These are phyloP conservation scores for Trichonephila clavata DNA, from an alignment of 1,140 invertebrate genomes.

Conservation along the genomic window DNA sequence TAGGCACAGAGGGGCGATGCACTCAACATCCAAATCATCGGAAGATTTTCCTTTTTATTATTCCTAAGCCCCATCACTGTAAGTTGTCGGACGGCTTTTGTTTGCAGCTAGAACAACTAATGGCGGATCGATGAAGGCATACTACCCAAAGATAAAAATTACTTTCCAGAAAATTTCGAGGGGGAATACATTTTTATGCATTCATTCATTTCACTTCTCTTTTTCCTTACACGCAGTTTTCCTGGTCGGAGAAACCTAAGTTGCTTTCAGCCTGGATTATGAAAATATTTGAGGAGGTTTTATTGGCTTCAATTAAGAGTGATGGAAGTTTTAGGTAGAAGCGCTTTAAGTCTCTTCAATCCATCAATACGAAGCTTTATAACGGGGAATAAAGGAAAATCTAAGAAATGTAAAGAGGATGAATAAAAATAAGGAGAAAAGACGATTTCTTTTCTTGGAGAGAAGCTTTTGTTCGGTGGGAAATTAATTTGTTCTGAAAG, in stretches of 20 bases:
- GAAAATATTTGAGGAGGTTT: slow-evolving; percentile 37
- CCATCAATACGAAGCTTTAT: background rate
- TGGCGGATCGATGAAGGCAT: slow-evolving; percentile 13
- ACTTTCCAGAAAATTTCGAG: background rate
- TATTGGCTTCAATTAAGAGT: slow-evolving; percentile 61
- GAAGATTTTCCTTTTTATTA: slow-evolving; percentile 45
- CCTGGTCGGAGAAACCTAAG: background rate
- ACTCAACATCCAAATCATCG: slow-evolving; percentile 48
- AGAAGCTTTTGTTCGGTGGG: background rate
- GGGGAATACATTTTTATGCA: slow-evolving; percentile 7
- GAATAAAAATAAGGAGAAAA: background rate
- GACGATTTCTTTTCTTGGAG: background rate
- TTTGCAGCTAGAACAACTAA: slow-evolving; percentile 7
- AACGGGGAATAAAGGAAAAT: slow-evolving; percentile 12
- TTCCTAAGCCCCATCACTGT: background rate
- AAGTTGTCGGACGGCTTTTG: background rate
- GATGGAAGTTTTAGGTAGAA: slow-evolving; percentile 10
- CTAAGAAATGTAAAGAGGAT: background rate
- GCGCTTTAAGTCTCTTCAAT: slow-evolving; percentile 7
- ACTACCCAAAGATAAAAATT: slow-evolving; percentile 36
- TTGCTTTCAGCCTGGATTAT: slow-evolving; percentile 18
- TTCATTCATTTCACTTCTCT: background rate
- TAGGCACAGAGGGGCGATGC: background rate
- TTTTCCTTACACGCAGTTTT: background rate
- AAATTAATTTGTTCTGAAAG: slow-evolving; percentile 38